A percentile compares a stretch with the other conserved stretches of the same genome.
phyloP scores from a whole-genome alignment of 23 tunicate species.

The Oikopleura albicans region DNA sequence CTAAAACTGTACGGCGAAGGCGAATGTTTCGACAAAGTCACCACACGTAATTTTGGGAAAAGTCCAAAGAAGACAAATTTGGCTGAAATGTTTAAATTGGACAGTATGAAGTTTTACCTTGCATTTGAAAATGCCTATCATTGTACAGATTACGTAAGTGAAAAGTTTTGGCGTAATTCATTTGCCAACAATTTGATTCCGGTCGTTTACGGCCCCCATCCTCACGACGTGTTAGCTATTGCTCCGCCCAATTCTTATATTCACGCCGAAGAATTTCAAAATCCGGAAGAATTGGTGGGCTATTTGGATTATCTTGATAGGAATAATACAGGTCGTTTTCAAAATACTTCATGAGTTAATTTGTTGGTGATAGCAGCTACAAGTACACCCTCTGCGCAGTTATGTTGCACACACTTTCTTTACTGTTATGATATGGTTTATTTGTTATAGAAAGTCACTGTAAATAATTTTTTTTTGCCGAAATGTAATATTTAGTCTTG shows the following conservation, averaged over 20 bases:
- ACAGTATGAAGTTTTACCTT: conserved; percentile 39
- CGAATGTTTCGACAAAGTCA: conserved; percentile 25
- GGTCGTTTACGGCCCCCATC: conserved; percentile 58
- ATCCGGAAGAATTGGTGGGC: background rate
- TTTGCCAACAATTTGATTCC: conserved; percentile 31
- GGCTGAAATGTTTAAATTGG: background rate
- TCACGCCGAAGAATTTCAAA: conserved; percentile 24
- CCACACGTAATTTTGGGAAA: conserved; percentile 23
- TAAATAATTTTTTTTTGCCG: too few species aligned
- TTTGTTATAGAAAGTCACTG: too few species aligned
- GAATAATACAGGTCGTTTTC: background rate
- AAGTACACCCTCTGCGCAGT: too few species aligned
- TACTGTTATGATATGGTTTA: too few species aligned
- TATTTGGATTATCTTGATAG: background rate
- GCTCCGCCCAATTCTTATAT: conserved; percentile 61
- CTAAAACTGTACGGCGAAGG: conserved; percentile 31
- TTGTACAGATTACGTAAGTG: conserved; percentile 20
- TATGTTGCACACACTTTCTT: too few species aligned
- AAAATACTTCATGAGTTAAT: too few species aligned
- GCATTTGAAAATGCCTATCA: conserved; percentile 36
- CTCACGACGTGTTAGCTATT: conserved; percentile 31
- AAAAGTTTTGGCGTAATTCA: conserved; percentile 50
- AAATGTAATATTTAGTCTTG: too few species aligned
- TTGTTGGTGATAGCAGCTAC: too few species aligned
- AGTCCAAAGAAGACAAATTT: background rate